Percentiles rank a stretch among this genome's conserved stretches.
These are phyloP conservation scores for Trichopria drosophilae DNA, from an alignment of 2,888 invertebrate species.

Conservation along the genomic window DNA sequence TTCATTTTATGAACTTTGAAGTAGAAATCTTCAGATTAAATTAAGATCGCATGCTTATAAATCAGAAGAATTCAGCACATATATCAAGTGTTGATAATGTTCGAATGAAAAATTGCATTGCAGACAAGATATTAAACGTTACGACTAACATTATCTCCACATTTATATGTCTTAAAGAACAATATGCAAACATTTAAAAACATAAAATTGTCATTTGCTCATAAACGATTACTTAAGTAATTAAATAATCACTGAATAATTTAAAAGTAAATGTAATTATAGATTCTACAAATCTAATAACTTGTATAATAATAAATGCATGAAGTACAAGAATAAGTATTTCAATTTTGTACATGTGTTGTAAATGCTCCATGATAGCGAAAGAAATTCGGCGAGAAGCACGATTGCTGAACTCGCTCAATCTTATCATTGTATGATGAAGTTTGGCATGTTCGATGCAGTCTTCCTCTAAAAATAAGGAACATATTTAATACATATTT, in stretches of 20 bases:
- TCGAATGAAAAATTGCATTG: no score
- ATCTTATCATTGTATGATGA: slow-evolving; percentile 49
- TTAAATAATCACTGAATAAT: slow-evolving; percentile 33
- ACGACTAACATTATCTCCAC: no score
- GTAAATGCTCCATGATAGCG: slow-evolving; percentile 45
- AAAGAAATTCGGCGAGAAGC: slow-evolving; percentile 47
- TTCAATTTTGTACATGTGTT: slow-evolving; percentile 51
- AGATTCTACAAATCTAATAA: slow-evolving; percentile 42
- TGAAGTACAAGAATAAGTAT: slow-evolving; percentile 47
- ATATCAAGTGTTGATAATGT: no score
- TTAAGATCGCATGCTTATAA: no score
- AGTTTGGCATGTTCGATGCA: slow-evolving; percentile 49
- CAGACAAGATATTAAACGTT: no score
- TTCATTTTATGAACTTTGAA: no score
- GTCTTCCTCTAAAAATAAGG: slow-evolving; percentile 36
- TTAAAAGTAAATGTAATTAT: slow-evolving; percentile 40
- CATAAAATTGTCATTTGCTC: no score
- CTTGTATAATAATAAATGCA: slow-evolving; percentile 44
- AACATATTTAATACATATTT: not conserved
- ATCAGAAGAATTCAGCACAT: no score
- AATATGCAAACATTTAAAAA: no score
- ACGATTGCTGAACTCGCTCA: slow-evolving; percentile 47
- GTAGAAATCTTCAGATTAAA: no score
- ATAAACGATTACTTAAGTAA: no score
- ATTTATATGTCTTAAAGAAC: no score